phyloP scores from a whole-genome alignment of 2,797 vertebrate genomes.

The Eleutherodactylus coqui region DNA sequence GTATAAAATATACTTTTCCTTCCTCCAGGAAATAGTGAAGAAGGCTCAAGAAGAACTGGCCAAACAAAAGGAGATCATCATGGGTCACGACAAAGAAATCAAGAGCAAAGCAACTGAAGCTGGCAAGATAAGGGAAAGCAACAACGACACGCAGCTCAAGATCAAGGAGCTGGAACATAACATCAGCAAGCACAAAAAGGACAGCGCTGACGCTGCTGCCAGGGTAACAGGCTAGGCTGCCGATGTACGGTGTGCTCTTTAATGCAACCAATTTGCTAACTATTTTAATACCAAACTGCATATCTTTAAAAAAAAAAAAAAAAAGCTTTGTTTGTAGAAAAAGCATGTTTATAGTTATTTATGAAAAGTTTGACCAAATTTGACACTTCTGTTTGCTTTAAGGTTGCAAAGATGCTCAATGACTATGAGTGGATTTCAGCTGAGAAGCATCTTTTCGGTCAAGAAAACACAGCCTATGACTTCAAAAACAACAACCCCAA shows the following conservation, averaged over 20 bases:
- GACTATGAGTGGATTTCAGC: conserved; percentile 91
- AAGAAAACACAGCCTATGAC: conserved; percentile 89
- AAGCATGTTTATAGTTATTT: neutral
- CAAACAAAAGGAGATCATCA: conserved; percentile 85
- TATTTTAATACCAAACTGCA: neutral
- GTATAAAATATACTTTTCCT: neutral
- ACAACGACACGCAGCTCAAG: conserved; percentile 87
- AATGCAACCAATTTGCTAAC: neutral
- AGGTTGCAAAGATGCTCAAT: conserved; percentile 89
- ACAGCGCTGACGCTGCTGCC: conserved; percentile 82
- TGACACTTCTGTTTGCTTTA: neutral
- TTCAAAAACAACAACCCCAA: conserved; percentile 86
- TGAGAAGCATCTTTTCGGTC: conserved; percentile 88
- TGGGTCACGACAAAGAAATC: conserved; percentile 83
- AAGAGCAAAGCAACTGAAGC: conserved; percentile 82
- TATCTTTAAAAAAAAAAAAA: too few relatives aligned
- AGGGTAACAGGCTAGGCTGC: conserved; percentile 71
- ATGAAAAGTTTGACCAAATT: neutral
- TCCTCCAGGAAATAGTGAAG: conserved; percentile 82
- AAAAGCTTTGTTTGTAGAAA: too few relatives aligned
- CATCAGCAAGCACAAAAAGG: conserved; percentile 85
- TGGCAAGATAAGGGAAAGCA: conserved; percentile 79
- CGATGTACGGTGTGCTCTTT: neutral
- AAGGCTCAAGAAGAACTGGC: conserved; percentile 85
- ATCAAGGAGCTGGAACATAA: conserved; percentile 88